phyloP scores from a whole-genome alignment of 1,140 invertebrate genomes.

The Ruditapes philippinarum region DNA sequence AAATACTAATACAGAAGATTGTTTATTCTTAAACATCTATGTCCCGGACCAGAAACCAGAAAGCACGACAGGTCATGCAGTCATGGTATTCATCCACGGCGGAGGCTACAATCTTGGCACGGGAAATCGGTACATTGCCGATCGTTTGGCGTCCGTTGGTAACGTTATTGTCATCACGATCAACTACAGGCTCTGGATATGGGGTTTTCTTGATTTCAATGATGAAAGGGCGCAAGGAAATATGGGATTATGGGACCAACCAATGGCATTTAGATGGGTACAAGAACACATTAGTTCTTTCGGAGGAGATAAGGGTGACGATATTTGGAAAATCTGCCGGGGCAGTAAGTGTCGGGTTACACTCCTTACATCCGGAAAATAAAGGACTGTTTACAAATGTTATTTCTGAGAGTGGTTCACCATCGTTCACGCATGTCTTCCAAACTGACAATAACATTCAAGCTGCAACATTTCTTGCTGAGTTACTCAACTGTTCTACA shows the following conservation, averaged over 20 bases:
- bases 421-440: neutral
- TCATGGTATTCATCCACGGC: conserved; percentile 75
- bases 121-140: conserved; percentile 76
- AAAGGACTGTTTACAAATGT: conserved; percentile 81
- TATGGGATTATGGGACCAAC: conserved; percentile 65
- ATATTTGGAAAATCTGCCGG: conserved; percentile 77
- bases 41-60: conserved; percentile 88
- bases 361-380: conserved; percentile 54
- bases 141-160: conserved; percentile 79
- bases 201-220: conserved; percentile 88
- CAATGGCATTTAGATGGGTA: conserved; percentile 86
- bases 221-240: conserved; percentile 86
- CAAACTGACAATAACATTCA: neutral
- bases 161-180: conserved; percentile 88
- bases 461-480: neutral
- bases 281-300: conserved; percentile 80
- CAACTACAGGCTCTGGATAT: conserved; percentile 87
- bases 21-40: conserved; percentile 97
- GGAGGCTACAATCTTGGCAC: conserved; percentile 66
- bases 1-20: conserved; percentile 90
- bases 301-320: conserved; percentile 75
- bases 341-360: conserved; percentile 15
- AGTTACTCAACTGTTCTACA: neutral
- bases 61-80: conserved; percentile 30
- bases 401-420: conserved; percentile 70